Percentiles rank a stretch among this genome's conserved stretches.
These are phyloP conservation scores for Himalopsyche kuldschensis DNA, from an alignment of 2,888 invertebrate genomes.

Conservation along the genomic window DNA sequence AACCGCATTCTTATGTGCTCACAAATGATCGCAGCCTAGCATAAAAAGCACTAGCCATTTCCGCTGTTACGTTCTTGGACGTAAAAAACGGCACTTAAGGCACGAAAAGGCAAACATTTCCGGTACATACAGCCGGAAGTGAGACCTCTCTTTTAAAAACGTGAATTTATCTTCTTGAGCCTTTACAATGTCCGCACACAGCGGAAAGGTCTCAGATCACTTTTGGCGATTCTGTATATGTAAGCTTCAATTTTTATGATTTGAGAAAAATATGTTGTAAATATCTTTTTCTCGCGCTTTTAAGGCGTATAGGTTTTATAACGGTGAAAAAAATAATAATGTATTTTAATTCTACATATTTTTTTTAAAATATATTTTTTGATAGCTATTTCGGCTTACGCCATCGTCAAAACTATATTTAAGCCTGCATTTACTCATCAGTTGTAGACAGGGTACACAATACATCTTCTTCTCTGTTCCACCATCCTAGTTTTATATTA, in stretches of 20 bases:
- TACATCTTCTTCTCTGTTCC: too few relatives aligned
- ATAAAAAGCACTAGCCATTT: constrained; percentile 13
- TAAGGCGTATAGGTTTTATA: too few relatives aligned
- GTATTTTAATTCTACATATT: too few relatives aligned
- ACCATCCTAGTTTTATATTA: too few relatives aligned
- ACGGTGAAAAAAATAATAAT: too few relatives aligned
- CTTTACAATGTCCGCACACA: background rate
- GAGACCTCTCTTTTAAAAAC: constrained; percentile 1
- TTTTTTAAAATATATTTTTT: too few relatives aligned
- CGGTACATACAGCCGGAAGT: constrained; percentile 28
- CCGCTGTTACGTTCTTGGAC: constrained; percentile 20
- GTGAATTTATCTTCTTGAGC: background rate
- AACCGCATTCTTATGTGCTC: background rate
- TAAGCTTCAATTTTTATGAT: background rate
- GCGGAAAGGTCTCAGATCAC: background rate
- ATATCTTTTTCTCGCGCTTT: too few relatives aligned
- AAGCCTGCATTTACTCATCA: too few relatives aligned
- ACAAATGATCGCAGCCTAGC: background rate
- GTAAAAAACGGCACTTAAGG: constrained; percentile 28
- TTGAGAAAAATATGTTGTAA: background rate
- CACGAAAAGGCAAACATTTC: constrained; percentile 28
- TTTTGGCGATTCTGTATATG: background rate
- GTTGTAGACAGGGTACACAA: too few relatives aligned
- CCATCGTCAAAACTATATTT: too few relatives aligned
- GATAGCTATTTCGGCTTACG: too few relatives aligned